Percentiles rank a stretch among this genome's conserved stretches.
phyloP scores from a whole-genome alignment of 2,888 invertebrate species.

The Eupithecia subumbrata region DNA sequence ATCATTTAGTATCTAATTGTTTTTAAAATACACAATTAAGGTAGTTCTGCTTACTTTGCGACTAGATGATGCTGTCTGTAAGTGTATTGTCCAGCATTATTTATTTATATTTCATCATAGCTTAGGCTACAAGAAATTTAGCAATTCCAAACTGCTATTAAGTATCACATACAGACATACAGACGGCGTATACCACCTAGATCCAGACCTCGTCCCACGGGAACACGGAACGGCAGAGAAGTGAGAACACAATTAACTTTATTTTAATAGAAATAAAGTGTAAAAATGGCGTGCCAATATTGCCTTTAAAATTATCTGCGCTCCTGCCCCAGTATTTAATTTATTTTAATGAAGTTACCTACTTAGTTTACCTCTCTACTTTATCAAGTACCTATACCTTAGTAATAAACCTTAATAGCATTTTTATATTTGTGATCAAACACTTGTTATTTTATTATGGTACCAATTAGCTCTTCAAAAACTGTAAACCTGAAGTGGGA shows the following conservation, averaged over 20 bases:
- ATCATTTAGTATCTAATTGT: too few species aligned
- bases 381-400: neutral
- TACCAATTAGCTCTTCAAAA: neutral
- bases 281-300: neutral
- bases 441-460: too few species aligned
- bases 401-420: too few species aligned
- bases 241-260: neutral
- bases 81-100: too few species aligned
- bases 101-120: too few species aligned
- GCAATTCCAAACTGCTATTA: neutral
- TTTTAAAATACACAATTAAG: too few species aligned
- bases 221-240: neutral
- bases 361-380: neutral
- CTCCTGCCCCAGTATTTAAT: neutral
- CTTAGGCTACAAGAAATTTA: neutral
- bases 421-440: too few species aligned
- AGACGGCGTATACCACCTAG: neutral
- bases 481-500: neutral
- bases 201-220: neutral
- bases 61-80: too few species aligned
- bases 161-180: too few species aligned
- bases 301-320: neutral
- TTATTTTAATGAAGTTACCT: neutral
- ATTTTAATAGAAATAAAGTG: neutral
- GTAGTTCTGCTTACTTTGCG: too few species aligned